Evolutionary conservation across 2,113 vertebrate genomes (phyloP).

Genomic region (Phrynosoma platyrhinos): DNA sequence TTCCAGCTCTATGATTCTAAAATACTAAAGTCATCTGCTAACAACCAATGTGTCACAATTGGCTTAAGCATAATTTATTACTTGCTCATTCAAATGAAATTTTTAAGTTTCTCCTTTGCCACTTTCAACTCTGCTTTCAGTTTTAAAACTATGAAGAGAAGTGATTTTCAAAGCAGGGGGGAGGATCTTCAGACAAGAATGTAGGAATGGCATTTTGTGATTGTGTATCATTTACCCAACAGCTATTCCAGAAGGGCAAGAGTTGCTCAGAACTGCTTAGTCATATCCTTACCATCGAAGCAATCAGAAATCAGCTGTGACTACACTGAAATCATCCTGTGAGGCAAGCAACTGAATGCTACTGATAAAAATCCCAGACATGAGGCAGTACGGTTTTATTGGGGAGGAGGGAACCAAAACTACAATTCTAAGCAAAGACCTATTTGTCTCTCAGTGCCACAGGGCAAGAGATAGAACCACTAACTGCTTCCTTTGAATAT

Average conservation of each 20-base stretch:
- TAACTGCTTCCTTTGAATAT: conserved; percentile 60
- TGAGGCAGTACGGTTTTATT: background rate
- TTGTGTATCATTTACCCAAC: conserved; percentile 29
- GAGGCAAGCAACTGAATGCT: background rate
- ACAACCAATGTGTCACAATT: no score
- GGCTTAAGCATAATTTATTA: no score
- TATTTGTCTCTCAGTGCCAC: background rate
- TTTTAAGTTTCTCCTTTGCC: no score
- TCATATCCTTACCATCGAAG: conserved; percentile 60
- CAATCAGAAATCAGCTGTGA: conserved; percentile 35
- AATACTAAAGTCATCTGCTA: no score
- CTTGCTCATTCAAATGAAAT: no score
- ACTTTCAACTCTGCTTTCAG: no score
- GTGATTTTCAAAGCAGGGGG: no score
- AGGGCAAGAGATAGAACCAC: conserved; percentile 25
- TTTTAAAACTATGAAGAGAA: no score
- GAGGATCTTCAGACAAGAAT: no score
- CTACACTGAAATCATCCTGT: conserved; percentile 49
- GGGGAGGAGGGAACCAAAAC: background rate
- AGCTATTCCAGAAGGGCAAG: background rate
- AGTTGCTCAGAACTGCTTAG: conserved; percentile 58
- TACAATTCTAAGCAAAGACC: background rate
- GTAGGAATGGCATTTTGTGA: background rate
- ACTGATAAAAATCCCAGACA: background rate
- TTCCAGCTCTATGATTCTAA: no score